Evolutionary conservation across 1,140 invertebrate species (phyloP).

Genomic region (Saccostrea cuccullata): DNA sequence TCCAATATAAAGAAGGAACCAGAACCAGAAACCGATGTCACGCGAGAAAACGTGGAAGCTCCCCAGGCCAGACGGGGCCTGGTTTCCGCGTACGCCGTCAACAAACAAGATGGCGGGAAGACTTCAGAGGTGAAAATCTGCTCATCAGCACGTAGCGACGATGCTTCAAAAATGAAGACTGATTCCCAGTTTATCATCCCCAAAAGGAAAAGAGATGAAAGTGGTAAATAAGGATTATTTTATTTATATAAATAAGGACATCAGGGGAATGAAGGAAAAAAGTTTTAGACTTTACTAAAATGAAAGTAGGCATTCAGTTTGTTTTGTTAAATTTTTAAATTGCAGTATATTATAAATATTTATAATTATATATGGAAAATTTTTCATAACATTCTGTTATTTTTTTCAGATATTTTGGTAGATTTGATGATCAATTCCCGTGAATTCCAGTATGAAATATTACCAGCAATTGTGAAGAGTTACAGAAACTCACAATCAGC

Average conservation of each 20-base stretch:
- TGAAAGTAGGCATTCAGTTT: no score
- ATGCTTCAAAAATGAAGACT: constrained; percentile 12
- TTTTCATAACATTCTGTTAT: neutral
- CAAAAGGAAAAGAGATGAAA: constrained; percentile 51
- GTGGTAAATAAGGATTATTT: neutral
- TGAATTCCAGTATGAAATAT: constrained; percentile 59
- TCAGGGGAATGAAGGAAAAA: no score
- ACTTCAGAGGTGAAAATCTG: constrained; percentile 39
- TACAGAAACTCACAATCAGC: constrained; percentile 53
- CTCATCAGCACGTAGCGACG: constrained; percentile 37
- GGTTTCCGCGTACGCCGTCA: constrained; percentile 44
- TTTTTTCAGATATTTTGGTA: constrained; percentile 53
- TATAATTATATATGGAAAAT: no score
- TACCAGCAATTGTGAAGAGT: constrained; percentile 54
- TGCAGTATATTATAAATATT: no score
- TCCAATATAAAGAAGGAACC: constrained; percentile 23
- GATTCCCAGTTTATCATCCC: constrained; percentile 53
- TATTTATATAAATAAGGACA: neutral
- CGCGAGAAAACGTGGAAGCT: constrained; percentile 39
- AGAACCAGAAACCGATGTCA: neutral
- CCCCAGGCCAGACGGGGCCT: constrained; percentile 42
- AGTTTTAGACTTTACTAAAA: no score
- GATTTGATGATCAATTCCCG: constrained; percentile 49
- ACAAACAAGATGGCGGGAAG: constrained; percentile 64
- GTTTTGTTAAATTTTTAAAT: no score